A percentile compares a stretch with the other conserved stretches of the same genome.
Evolutionary conservation across 2,888 invertebrate genomes (phyloP).

Genomic region (Vesta saturnalis): DNA sequence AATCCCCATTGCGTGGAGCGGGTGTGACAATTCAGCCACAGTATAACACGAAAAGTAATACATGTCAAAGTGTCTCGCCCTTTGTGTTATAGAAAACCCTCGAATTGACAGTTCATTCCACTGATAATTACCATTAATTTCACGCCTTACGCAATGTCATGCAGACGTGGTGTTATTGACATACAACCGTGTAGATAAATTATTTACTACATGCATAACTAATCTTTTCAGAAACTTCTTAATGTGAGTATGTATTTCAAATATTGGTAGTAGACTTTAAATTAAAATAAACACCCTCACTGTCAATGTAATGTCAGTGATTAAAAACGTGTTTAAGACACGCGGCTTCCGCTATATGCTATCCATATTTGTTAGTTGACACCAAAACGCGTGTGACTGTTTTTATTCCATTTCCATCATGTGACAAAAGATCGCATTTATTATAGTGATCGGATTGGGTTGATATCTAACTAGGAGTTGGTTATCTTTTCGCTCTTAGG

Average conservation of each 20-base stretch:
- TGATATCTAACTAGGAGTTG: conserved; percentile 50
- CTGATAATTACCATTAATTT: conserved; percentile 61
- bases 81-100: conserved; percentile 57
- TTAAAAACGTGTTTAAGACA: conserved; percentile 39
- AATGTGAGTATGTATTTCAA: background rate
- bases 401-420: conserved; percentile 60
- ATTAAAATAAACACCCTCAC: conserved; percentile 11
- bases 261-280: background rate
- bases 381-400: conserved; percentile 57
- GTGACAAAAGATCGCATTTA: conserved; percentile 57
- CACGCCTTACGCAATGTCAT: conserved; percentile 57
- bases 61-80: conserved; percentile 57
- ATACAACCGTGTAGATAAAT: conserved; percentile 5
- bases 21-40: conserved; percentile 34
- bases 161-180: conserved; percentile 33
- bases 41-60: conserved; percentile 50
- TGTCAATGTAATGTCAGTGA: conserved; percentile 37
- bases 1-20: conserved; percentile 19
- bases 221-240: background rate
- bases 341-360: conserved; percentile 36
- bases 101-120: conserved; percentile 60
- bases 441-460: conserved; percentile 53
- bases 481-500: conserved; percentile 46
- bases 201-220: conserved; percentile 9
- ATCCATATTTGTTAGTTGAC: conserved; percentile 57